Base-by-base conservation (phyloP, 1,140 invertebrate species). In the Philopotamus ludificatus region DNA sequence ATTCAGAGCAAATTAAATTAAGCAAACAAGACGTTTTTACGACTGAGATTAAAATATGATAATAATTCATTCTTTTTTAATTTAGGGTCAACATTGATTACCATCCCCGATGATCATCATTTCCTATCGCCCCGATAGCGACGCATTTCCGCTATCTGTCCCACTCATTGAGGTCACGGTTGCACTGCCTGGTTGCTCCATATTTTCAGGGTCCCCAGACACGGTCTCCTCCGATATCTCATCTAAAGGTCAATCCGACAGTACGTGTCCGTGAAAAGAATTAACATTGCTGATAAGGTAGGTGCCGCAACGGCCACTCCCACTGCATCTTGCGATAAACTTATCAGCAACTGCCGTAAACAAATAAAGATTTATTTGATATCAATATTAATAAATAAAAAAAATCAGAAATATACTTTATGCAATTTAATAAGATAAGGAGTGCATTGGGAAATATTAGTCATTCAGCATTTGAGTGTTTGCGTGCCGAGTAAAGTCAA, bases 271-370 rank as follows among this genome's bases (percentile, higher is more conserved):
- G 44, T 47, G 44, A 47, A 47, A 8, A 8, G 4, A 8, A 8
- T 9, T 15, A 47, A 8, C 10, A 47, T 4, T 7, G 10, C 4
- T 9, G 44, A 47, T 47, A 47, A 47, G 44, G 4, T 34, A 4
- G 44, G 18, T 47, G 44, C 8, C 44, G 44, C 44, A 47, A 47
- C 44, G 4, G 44, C 8, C 44, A 47, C 44, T 47, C 44, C 44
- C 44, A 47, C 44, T 16, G 10, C 4, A 8, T 4, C 10, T 15
- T 4, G 44, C 44, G n/a, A n/a, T n/a, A n/a, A n/a, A n/a, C n/a
- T n/a, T n/a, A n/a, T n/a, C n/a, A n/a, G n/a, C n/a, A n/a, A n/a
- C n/a, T n/a, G n/a, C n/a, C n/a, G n/a, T n/a, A n/a, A n/a, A n/a
- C n/a, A n/a, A n/a, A n/a, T n/a, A n/a, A n/a, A n/a, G n/a, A n/a